Base-by-base conservation (phyloP, 2,888 invertebrate species). In the Pristionchus mayeri region DNA sequence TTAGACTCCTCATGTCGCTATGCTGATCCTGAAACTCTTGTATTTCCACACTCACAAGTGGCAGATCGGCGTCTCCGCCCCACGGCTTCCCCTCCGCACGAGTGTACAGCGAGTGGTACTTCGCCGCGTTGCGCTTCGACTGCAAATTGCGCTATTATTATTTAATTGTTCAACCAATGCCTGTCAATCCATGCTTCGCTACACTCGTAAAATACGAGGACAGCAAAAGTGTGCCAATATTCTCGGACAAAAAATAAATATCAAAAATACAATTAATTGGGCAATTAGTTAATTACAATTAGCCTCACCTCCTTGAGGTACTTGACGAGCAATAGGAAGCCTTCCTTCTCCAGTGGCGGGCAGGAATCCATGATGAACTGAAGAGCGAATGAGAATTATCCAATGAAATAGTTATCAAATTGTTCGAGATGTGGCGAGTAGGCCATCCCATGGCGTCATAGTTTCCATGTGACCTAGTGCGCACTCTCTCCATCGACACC, bases 361-460 rank as follows among this genome's bases (percentile, higher is more conserved):
- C 89, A 89, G 50, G 86, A 87, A 16, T 88, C 86, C 3, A 86
- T 85, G 18, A 90, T 81, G 80, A 87, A 88, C 63, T 88, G 84
- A 16, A n/a, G n/a, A n/a, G n/a, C n/a, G 84, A n/a, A 78, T 3
- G 4, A 18, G 9, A 48, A 79, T 44, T 75, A 40, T 75, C 24
- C 18, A 16, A n/a, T n/a, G n/a, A n/a, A n/a, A n/a, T n/a, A n/a
- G n/a, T n/a, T n/a, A n/a, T n/a, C n/a, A n/a, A n/a, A n/a, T n/a
- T n/a, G n/a, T n/a, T n/a, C n/a, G n/a, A n/a, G n/a, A n/a, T n/a
- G n/a, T n/a, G n/a, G n/a, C n/a, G n/a, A n/a, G n/a, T 57, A 24
- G 21, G 57, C 57, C 21, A 21, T 24, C 21, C 57, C n/a, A 21
- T 24, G n/a, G n/a, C n/a, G n/a, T n/a, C n/a, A n/a, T n/a, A n/a